Conservation (phyloP, 2,888 invertebrate genomes). For the Cerceris rybyensis region DNA sequence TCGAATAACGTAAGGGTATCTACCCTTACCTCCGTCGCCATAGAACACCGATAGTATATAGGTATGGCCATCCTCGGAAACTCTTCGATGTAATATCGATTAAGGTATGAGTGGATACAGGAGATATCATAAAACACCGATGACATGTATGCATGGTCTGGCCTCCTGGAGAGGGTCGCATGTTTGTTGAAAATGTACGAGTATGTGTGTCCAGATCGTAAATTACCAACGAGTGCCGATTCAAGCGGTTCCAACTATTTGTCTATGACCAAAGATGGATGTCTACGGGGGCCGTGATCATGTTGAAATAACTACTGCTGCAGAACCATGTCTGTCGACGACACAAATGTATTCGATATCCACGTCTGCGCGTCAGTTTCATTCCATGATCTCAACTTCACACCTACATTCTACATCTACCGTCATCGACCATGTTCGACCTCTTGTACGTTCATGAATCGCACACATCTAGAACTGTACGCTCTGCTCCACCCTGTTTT, state of each 20-base stretch:
- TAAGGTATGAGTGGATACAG: constrained; percentile 24
- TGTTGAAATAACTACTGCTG: neutral
- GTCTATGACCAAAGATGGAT: constrained; percentile 11
- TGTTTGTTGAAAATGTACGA: neutral
- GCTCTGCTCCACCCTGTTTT: neutral
- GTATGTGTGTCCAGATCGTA: constrained; percentile 3
- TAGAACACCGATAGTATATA: neutral
- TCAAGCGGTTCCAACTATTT: constrained; percentile 20
- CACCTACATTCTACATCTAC: neutral
- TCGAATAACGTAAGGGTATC: neutral
- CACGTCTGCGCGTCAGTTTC: neutral
- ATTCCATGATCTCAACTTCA: neutral
- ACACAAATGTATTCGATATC: neutral
- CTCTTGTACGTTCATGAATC: neutral
- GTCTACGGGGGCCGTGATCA: neutral
- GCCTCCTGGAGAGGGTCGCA: neutral
- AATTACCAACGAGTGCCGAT: constrained; percentile 26
- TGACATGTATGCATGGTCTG: constrained; percentile 5
- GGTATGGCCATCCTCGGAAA: neutral
- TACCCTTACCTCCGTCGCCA: neutral
- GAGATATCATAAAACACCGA: constrained; percentile 20
- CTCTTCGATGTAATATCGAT: constrained; percentile 10
- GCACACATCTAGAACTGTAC: neutral
- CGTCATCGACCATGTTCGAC: neutral
- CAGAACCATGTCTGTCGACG: neutral